Percentiles rank a stretch among this genome's conserved stretches.
Evolutionary conservation across 2,797 vertebrate genomes (phyloP).

Genomic region (Falco novaeseelandiae): DNA sequence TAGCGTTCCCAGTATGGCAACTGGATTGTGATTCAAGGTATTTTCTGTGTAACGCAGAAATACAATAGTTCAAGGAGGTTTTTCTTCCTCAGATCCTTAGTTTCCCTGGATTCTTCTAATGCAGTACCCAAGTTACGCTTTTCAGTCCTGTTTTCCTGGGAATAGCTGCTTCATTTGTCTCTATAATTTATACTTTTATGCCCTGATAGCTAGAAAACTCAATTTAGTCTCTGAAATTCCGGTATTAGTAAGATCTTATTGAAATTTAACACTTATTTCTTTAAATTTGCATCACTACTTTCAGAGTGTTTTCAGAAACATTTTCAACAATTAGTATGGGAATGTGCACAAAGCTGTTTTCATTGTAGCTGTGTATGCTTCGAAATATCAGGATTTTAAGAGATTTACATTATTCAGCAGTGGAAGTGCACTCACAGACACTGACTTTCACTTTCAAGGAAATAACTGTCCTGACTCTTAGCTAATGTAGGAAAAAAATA

Average conservation of each 20-base stretch:
- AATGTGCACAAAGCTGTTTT: constrained; percentile 34
- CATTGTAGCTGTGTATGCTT: constrained; percentile 9
- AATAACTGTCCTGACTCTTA: constrained; percentile 55
- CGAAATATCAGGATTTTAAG: neutral
- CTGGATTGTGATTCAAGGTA: constrained; percentile 51
- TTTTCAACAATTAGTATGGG: constrained; percentile 9
- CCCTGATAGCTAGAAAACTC: neutral
- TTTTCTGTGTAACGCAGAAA: constrained; percentile 26
- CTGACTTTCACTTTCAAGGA: constrained; percentile 70
- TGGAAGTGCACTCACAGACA: constrained; percentile 28
- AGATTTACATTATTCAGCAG: constrained; percentile 42
- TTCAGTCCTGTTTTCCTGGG: neutral
- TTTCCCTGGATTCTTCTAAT: neutral
- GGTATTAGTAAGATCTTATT: neutral
- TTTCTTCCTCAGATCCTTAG: neutral
- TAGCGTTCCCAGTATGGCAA: constrained; percentile 47
- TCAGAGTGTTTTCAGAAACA: neutral
- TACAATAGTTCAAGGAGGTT: neutral
- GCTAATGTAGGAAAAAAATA: neutral
- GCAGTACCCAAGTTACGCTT: neutral
- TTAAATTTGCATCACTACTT: neutral
- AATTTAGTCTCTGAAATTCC: neutral
- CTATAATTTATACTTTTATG: neutral
- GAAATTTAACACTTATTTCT: neutral
- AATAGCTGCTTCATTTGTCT: neutral